These are phyloP conservation scores for Busseola fusca DNA, from an alignment of 2,888 invertebrate species.

Conservation along the genomic window DNA sequence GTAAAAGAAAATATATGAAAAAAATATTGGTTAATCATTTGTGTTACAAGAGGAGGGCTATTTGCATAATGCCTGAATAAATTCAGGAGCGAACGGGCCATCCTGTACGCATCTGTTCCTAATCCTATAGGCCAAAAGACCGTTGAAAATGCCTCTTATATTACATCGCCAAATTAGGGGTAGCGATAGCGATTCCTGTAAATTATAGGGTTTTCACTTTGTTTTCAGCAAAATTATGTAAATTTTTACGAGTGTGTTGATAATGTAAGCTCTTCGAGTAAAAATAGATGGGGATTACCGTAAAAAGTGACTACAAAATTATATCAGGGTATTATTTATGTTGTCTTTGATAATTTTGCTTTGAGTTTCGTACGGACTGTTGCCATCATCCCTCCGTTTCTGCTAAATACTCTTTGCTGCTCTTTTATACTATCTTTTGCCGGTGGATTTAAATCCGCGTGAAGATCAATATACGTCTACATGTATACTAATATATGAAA, in stretches of 20 bases:
- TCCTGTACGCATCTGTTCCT: slow-evolving; percentile 31
- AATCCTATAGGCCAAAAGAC: slow-evolving; percentile 39
- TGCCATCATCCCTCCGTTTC: not conserved
- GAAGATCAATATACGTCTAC: too few species aligned
- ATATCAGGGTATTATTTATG: not conserved
- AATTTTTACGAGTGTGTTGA: slow-evolving; percentile 22
- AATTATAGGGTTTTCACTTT: slow-evolving; percentile 38
- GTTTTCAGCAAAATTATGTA: slow-evolving; percentile 25
- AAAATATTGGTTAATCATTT: slow-evolving; percentile 39
- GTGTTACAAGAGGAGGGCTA: slow-evolving; percentile 35
- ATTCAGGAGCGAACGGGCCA: slow-evolving; percentile 3
- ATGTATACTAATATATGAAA: too few species aligned
- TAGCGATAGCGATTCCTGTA: slow-evolving; percentile 17
- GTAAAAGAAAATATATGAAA: slow-evolving; percentile 10
- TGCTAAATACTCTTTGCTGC: not conserved
- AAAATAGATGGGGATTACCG: slow-evolving; percentile 2
- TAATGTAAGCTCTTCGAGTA: not conserved
- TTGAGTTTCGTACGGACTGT: not conserved
- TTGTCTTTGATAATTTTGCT: not conserved
- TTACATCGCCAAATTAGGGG: slow-evolving; percentile 30
- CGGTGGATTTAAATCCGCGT: too few species aligned
- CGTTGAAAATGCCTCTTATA: slow-evolving; percentile 16
- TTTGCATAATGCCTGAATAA: slow-evolving; percentile 54
- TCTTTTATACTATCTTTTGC: too few species aligned
- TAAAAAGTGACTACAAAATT: not conserved